A percentile compares a stretch with the other conserved stretches of the same genome.
These are phyloP conservation scores for Cantharis rufa DNA, from an alignment of 2,888 invertebrate species.

Conservation along the genomic window DNA sequence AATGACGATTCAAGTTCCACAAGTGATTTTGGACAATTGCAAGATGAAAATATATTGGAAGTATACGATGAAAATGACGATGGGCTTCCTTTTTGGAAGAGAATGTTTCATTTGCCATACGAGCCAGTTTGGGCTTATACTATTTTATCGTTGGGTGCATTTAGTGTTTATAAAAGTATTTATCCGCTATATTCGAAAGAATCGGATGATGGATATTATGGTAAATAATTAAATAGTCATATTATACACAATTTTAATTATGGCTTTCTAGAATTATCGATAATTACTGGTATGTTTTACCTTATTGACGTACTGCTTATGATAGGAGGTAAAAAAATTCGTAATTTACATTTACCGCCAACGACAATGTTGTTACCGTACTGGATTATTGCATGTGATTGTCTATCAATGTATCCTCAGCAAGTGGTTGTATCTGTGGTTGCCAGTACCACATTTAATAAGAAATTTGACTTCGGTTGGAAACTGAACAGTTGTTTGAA, in stretches of 20 bases:
- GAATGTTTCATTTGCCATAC: conserved; percentile 10
- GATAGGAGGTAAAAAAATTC: background rate
- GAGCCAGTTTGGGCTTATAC: conserved; percentile 4
- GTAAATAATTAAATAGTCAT: background rate
- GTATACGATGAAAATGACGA: background rate
- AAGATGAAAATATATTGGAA: background rate
- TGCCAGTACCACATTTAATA: background rate
- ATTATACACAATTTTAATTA: background rate
- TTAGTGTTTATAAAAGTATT: background rate
- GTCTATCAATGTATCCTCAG: background rate
- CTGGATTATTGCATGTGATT: background rate
- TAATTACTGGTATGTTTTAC: background rate
- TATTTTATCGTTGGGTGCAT: background rate
- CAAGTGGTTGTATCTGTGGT: background rate
- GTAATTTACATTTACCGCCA: background rate
- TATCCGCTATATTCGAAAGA: background rate
- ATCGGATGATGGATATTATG: fast-evolving
- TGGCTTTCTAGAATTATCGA: background rate
- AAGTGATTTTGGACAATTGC: background rate
- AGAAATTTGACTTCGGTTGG: background rate
- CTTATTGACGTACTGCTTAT: background rate
- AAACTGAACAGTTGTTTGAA: background rate
- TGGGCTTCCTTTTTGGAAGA: background rate
- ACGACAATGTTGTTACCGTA: background rate
- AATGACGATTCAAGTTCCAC: background rate